A percentile compares a stretch with the other conserved stretches of the same genome.
phyloP scores from a whole-genome alignment of 53 echinoderm and acorn worm genomes.

The Holothuria leucospilota region DNA sequence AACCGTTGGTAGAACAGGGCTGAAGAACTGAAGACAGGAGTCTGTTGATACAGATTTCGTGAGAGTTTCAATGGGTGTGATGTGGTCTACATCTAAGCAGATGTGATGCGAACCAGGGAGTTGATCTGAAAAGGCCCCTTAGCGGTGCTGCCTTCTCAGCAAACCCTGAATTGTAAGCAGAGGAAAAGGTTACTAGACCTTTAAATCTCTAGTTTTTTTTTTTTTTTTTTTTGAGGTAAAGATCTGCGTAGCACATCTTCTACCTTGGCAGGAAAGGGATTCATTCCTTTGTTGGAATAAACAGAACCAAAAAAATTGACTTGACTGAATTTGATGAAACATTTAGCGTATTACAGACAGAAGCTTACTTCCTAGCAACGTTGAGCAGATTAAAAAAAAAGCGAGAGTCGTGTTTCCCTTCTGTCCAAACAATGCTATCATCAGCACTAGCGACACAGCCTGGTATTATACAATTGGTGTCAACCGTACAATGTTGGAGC shows the following conservation, averaged over 20 bases:
- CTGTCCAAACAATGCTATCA: too few species aligned
- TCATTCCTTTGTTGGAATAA: too few species aligned
- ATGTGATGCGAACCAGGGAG: slow-evolving; percentile 14
- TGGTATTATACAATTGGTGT: slow-evolving; percentile 56
- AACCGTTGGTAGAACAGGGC: slow-evolving; percentile 34
- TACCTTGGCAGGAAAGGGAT: too few species aligned
- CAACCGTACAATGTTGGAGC: slow-evolving; percentile 69
- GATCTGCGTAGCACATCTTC: too few species aligned
- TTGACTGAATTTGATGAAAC: too few species aligned
- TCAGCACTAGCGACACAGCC: too few species aligned
- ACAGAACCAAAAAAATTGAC: too few species aligned
- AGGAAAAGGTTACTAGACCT: not conserved
- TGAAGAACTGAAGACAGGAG: slow-evolving; percentile 48
- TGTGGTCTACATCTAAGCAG: slow-evolving; percentile 50
- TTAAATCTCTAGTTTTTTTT: slow-evolving; percentile 30
- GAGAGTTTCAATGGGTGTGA: slow-evolving; percentile 8
- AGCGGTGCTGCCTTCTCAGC: slow-evolving; percentile 19
- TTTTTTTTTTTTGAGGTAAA: too few species aligned
- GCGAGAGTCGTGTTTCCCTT: too few species aligned
- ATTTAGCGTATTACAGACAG: too few species aligned
- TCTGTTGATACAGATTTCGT: slow-evolving; percentile 17
- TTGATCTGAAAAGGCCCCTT: not conserved
- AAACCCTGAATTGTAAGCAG: slow-evolving; percentile 1
- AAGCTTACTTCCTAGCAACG: too few species aligned
- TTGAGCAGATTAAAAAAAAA: too few species aligned